Evolutionary conservation across 2,888 invertebrate species (phyloP).

Genomic region (Lymantria monacha): DNA sequence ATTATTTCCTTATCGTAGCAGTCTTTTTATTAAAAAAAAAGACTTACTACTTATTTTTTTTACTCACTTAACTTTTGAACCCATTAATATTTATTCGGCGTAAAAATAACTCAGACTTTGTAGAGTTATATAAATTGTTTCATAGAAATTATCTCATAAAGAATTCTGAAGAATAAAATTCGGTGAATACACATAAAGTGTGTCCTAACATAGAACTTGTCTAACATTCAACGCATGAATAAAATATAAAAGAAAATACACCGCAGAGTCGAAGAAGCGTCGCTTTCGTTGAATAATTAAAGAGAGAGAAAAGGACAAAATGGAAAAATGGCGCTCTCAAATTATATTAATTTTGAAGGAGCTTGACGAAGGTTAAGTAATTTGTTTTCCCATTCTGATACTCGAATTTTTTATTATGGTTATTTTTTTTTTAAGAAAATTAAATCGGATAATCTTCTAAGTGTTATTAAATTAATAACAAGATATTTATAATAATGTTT

Average conservation of each 20-base stretch:
- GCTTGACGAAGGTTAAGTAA: not conserved
- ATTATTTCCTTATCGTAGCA: too few relatives aligned
- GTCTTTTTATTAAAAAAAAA: too few relatives aligned
- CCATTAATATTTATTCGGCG: too few relatives aligned
- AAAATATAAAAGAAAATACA: slow-evolving; percentile 26
- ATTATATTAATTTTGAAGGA: slow-evolving; percentile 21
- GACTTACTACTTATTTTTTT: too few relatives aligned
- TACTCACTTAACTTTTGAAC: too few relatives aligned
- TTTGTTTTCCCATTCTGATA: not conserved
- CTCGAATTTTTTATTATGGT: not conserved
- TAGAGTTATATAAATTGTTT: too few relatives aligned
- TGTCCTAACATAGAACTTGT: slow-evolving; percentile 15
- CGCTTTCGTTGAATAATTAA: slow-evolving; percentile 27
- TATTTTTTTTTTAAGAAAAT: not conserved
- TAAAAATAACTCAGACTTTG: too few relatives aligned
- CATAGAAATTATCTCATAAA: not conserved
- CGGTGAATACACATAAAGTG: slow-evolving; percentile 3
- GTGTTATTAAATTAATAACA: not conserved
- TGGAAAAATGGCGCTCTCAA: slow-evolving; percentile 6
- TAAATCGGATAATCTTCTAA: not conserved
- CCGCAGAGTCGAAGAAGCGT: slow-evolving; percentile 15
- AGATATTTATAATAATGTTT: too few relatives aligned
- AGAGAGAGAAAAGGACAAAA: slow-evolving; percentile 9
- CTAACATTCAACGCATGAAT: slow-evolving; percentile 22
- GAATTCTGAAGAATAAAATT: slow-evolving; percentile 1